phyloP scores from a whole-genome alignment of 2,888 invertebrate genomes.

The Cataglyphis altisquamis region DNA sequence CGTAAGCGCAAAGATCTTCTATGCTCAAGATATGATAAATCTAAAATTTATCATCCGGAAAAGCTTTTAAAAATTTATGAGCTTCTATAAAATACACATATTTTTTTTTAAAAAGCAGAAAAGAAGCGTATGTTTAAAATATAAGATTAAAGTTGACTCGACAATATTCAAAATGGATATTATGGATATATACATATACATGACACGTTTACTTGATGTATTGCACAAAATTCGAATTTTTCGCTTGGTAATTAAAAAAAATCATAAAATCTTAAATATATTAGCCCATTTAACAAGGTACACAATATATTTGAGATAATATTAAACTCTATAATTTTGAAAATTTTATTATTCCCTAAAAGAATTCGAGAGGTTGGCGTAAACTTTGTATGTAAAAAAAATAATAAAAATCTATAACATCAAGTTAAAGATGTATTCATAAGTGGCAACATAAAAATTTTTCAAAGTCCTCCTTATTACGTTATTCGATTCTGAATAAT shows the following conservation, averaged over 20 bases:
- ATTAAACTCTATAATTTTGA: neutral
- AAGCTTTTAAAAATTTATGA: neutral
- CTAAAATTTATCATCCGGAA: constrained; percentile 3
- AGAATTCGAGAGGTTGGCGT: neutral
- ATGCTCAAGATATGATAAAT: constrained; percentile 7
- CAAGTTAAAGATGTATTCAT: neutral
- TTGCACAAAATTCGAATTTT: constrained; percentile 4
- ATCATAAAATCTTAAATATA: neutral
- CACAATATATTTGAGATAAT: neutral
- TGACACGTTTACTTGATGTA: neutral
- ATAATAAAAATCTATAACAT: neutral
- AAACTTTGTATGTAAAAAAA: neutral
- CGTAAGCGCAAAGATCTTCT: neutral
- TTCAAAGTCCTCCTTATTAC: neutral
- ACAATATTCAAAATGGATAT: neutral
- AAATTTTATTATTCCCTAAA: neutral
- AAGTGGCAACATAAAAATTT: neutral
- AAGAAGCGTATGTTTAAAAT: neutral
- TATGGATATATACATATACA: neutral
- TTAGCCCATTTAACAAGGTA: neutral
- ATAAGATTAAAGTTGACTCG: neutral
- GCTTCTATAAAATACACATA: neutral
- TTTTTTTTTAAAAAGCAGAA: neutral
- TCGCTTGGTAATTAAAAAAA: constrained; percentile 3
- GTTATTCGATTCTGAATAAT: neutral